Evolutionary conservation across 2,113 vertebrate genomes (phyloP).

Genomic region (Vimba vimba): DNA sequence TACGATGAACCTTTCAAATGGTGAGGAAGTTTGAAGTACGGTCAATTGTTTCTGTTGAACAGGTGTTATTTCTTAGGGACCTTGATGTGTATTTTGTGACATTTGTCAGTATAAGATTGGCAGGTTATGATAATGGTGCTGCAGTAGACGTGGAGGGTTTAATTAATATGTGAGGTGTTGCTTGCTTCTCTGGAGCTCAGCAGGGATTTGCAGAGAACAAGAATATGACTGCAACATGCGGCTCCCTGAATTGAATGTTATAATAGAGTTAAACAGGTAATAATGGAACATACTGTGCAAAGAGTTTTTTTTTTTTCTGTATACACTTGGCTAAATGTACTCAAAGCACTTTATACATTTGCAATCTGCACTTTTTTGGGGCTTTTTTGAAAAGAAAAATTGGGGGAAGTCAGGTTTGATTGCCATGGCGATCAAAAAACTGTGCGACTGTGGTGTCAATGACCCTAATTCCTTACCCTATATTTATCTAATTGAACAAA

Average conservation of each 20-base stretch:
- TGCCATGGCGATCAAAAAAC: not conserved
- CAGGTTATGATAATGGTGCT: conserved; percentile 20
- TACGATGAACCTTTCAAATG: not conserved
- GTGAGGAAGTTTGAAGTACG: conserved; percentile 3
- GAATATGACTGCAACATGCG: conserved; percentile 22
- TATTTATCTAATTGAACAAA: conserved; percentile 45
- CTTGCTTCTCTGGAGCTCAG: conserved; percentile 21
- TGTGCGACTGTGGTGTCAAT: not conserved
- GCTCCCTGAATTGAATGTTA: conserved; percentile 14
- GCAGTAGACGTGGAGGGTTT: not conserved
- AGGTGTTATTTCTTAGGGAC: conserved; percentile 10
- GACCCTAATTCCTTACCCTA: conserved; percentile 36
- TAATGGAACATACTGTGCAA: conserved; percentile 10
- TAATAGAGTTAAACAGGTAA: conserved; percentile 43
- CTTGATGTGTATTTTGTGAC: conserved; percentile 19
- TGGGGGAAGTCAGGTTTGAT: not conserved
- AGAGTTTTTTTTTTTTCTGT: not conserved
- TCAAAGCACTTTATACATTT: not conserved
- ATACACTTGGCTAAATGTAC: not conserved
- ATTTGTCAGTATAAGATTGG: conserved; percentile 25
- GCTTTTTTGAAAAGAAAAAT: not conserved
- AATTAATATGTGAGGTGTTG: conserved; percentile 19
- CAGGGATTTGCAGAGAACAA: conserved; percentile 9
- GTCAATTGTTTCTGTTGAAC: conserved; percentile 27
- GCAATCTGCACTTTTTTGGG: not conserved